phyloP scores from a whole-genome alignment of 2,113 vertebrate genomes.

The Sporophila hypoxantha region DNA sequence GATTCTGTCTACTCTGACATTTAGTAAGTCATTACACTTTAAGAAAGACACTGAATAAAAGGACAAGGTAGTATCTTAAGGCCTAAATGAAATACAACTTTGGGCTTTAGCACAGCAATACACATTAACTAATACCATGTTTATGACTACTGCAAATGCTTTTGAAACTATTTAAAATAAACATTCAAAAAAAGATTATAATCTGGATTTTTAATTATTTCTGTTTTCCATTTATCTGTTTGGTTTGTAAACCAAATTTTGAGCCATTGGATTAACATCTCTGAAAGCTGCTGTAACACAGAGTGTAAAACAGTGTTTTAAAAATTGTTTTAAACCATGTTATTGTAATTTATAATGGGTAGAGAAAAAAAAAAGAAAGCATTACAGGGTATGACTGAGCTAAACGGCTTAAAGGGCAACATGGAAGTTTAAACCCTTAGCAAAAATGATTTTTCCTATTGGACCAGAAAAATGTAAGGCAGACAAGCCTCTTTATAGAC shows the following conservation, averaged over 20 bases:
- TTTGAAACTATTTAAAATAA: not conserved
- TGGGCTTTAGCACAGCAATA: not conserved
- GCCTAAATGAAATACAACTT: not conserved
- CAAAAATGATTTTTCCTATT: not conserved
- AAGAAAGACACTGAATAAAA: not conserved
- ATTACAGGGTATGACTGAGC: not conserved
- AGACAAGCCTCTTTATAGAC: not conserved
- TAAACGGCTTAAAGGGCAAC: not conserved
- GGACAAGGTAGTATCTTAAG: not conserved
- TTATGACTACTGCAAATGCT: not conserved
- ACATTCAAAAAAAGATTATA: not conserved
- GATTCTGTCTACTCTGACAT: constrained; percentile 29
- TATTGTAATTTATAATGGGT: not conserved
- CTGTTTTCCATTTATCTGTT: not conserved
- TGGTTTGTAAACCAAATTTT: not conserved
- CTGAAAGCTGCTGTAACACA: not conserved
- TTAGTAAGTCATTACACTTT: constrained; percentile 20
- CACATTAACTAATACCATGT: not conserved
- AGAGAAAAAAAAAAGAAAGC: not conserved
- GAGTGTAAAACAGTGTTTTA: not conserved
- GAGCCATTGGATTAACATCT: not conserved
- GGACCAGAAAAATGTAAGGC: not conserved
- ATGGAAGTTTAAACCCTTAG: not conserved
- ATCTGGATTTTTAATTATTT: not conserved
- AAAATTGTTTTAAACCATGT: not conserved